These are phyloP conservation scores for Hemicrepidius hirtus DNA, from an alignment of 2,888 invertebrate species.

Conservation along the genomic window DNA sequence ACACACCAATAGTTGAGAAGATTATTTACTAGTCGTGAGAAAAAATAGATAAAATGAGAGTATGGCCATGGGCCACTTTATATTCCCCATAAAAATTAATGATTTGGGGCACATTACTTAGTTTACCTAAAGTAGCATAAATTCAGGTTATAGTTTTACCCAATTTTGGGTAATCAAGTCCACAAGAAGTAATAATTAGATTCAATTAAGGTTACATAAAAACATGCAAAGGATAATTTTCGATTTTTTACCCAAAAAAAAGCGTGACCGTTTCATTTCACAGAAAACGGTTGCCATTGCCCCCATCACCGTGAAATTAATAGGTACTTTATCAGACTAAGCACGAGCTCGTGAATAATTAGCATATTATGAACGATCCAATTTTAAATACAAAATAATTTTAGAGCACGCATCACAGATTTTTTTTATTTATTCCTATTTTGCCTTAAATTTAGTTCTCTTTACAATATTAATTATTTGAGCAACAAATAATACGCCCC, in stretches of 20 bases:
- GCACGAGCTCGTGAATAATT: not conserved
- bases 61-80: too few relatives aligned
- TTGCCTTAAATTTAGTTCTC: too few relatives aligned
- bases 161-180: not conserved
- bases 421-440: too few relatives aligned
- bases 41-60: too few relatives aligned
- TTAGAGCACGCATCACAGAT: not conserved
- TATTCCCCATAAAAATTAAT: too few relatives aligned
- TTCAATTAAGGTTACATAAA: slow-evolving; percentile 3
- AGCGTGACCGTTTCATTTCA: slow-evolving; percentile 10
- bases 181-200: slow-evolving; percentile 11
- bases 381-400: not conserved
- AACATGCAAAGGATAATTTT: slow-evolving; percentile 11
- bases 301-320: slow-evolving; percentile 1
- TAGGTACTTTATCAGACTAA: slow-evolving; percentile 6
- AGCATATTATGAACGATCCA: not conserved
- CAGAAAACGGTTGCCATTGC: slow-evolving; percentile 14
- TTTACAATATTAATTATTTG: too few relatives aligned
- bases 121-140: too few relatives aligned
- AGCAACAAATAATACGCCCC: not conserved
- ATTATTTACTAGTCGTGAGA: too few relatives aligned
- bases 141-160: not conserved
- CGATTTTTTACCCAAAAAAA: not conserved
- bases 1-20: too few relatives aligned
- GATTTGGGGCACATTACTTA: too few relatives aligned